Evolutionary conservation across 2,888 invertebrate species (phyloP), one percentile per base, ranked within the genome.

Genomic region (Morpho helenor): DNA sequence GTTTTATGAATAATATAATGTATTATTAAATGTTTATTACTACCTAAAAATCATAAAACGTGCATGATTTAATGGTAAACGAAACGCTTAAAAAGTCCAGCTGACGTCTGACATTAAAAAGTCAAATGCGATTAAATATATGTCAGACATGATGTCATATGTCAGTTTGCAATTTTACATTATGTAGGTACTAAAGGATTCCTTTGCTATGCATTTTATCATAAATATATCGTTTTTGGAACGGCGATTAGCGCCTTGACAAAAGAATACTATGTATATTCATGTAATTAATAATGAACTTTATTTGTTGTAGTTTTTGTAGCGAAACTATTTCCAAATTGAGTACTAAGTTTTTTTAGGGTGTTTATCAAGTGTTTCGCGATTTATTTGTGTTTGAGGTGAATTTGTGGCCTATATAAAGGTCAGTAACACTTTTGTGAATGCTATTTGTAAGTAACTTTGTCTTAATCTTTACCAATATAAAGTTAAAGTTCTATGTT

Each of bases 321-420:
- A 16, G 2, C 3, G 10, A 43, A 43, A 47, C 41, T 23, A 10
- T 45, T 40, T 46, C 22, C 3, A 43, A 54, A 49, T 8, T 3
- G 23, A 8, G 47, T 23, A 7, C 10, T 41, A 50, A 50, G 49
- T 56, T 49, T 48, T 42, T 50, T 41, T 43, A 45, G 43, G 3
- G 42, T 49, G 44, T 64, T 61, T 62, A 64, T 61, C 59, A 49
- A n/a, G 39, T 58, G 59, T 59, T 66, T 50, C 50, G 56, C 57
- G 56, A 57, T 60, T 61, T 66, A 63, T 61, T 62, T 57, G 53
- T 62, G 47, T 65, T 65, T 60, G 56, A 62, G 61, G 60, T 69
- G 74, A 74, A 71, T 76, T 68, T 62, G 71, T 75, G 82, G 58
- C 74, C 80, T 79, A 74, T 76, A 70, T 82, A 78, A 65, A 77